phyloP scores from a whole-genome alignment of 2,113 vertebrate species.

The Cichladusa arquata region DNA sequence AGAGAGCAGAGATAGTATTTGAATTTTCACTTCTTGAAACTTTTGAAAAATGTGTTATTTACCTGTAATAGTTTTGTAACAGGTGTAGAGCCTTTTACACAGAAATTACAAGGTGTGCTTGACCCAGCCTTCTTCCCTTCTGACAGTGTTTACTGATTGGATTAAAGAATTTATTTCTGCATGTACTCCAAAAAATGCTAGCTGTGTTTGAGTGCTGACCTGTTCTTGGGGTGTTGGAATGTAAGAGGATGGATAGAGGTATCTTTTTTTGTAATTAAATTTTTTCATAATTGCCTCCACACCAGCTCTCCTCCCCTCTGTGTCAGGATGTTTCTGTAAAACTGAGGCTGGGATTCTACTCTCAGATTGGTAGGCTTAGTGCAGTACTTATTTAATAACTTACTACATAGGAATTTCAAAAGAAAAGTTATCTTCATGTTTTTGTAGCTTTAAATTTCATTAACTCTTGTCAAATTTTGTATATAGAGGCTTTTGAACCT shows the following conservation, averaged over 20 bases:
- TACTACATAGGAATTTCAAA: rapidly evolving
- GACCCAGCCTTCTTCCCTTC: not conserved
- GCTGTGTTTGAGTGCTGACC: not conserved
- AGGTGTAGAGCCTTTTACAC: not conserved
- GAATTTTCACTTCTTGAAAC: not conserved
- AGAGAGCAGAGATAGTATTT: not conserved
- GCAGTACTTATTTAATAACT: not conserved
- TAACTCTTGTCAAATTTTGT: not conserved
- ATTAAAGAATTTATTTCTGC: not conserved
- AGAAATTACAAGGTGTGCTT: not conserved
- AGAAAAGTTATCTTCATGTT: not conserved
- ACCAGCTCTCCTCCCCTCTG: not conserved
- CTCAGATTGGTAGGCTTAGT: not conserved
- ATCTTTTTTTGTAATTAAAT: not conserved
- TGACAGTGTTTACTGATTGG: not conserved
- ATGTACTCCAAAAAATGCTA: not conserved
- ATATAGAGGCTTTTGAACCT: not conserved
- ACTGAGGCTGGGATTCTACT: not conserved
- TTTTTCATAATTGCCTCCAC: not conserved
- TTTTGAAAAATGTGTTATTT: not conserved
- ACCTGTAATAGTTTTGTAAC: not conserved
- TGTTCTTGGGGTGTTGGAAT: not conserved
- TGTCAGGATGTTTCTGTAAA: not conserved
- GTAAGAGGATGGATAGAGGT: not conserved
- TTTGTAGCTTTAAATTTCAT: not conserved